Evolutionary conservation across 2,797 vertebrate genomes (phyloP), one percentile per base, ranked within the genome.

Genomic region (Amniataba percoides): DNA sequence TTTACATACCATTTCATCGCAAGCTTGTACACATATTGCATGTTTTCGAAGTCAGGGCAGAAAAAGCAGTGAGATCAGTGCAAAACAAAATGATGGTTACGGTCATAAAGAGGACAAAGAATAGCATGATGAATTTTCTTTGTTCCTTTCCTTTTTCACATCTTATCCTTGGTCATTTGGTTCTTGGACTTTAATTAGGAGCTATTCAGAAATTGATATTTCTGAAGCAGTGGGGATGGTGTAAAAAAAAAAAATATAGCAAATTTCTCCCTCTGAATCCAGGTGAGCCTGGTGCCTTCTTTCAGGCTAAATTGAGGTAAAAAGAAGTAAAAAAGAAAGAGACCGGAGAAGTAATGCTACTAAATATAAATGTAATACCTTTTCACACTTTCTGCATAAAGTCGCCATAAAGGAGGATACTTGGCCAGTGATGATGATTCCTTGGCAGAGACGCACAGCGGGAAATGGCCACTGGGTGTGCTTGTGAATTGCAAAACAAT

Each of bases 401-500:
- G 58, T 15, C 5, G 42, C 34, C 48, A 15, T 42, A 62, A 60
- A 74, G 12, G 8, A 62, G 34, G 15, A 59, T 3, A n/a, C 46
- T 76, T 77, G 48, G 71, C 55, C 11, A 19, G 36, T 60, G 45
- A 72, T 34, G 51, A 36, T 18, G 34, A 77, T 46, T 60, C 42
- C 16, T 78, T 88, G 61, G 67, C 64, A 61, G 58, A 49, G 67
- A 55, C 18, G 11, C 49, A 45, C 45, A 34, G 19, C 34, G 53
- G 31, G 57, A 77, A 52, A 68, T 62, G 56, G 48, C 84, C n/a
- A 34, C 42, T 23, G 40, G 42, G 57, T 62, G 56, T 58, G 18
- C 36, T 58, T 18, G 23, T 52, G 64, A 51, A 68, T 51, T 42
- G 45, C 52, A 64, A 43, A 72, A 81, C 72, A 78, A 68, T 59